Percentiles rank a stretch among this genome's conserved stretches.
These are phyloP conservation scores for Leptatherina wallacei DNA, from an alignment of 2,797 vertebrate genomes.

Conservation along the genomic window DNA sequence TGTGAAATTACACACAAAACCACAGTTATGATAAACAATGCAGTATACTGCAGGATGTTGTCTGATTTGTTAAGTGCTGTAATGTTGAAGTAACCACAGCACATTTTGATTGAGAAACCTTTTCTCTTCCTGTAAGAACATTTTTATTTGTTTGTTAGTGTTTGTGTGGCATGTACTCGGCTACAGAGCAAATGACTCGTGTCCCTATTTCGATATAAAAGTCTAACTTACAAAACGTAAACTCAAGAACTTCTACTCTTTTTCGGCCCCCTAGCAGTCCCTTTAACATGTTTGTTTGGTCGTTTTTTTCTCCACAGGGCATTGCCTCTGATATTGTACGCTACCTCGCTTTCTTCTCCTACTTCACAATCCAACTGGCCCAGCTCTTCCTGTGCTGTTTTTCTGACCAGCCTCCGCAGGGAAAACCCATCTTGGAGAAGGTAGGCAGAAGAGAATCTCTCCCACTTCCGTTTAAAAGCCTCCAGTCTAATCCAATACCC, in stretches of 20 bases:
- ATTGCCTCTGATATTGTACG: constrained; percentile 83
- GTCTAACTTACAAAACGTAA: constrained; percentile 19
- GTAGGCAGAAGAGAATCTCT: constrained; percentile 79
- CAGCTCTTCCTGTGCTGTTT: constrained; percentile 91
- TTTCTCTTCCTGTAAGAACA: constrained; percentile 14
- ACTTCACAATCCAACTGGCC: constrained; percentile 85
- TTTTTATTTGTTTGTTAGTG: constrained; percentile 16
- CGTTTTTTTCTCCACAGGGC: constrained; percentile 75
- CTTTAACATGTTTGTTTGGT: constrained; percentile 12
- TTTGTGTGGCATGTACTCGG: constrained; percentile 24
- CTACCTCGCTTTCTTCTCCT: constrained; percentile 87
- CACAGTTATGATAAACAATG: constrained; percentile 38
- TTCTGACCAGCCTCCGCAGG: constrained; percentile 87
- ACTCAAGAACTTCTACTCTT: background rate
- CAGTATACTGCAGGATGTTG: constrained; percentile 56
- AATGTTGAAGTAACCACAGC: constrained; percentile 33
- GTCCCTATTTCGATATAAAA: constrained; percentile 31
- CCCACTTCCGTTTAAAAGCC: constrained; percentile 56
- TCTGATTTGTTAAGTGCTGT: constrained; percentile 52
- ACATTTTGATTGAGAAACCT: constrained; percentile 26
- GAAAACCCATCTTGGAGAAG: constrained; percentile 75
- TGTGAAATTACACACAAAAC: constrained; percentile 56
- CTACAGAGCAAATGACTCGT: constrained; percentile 43
- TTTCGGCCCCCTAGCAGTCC: background rate
- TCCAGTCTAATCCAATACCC: constrained; percentile 20